Conservation (phyloP, 1,140 invertebrate species). For the Glossosoma conforme region DNA sequence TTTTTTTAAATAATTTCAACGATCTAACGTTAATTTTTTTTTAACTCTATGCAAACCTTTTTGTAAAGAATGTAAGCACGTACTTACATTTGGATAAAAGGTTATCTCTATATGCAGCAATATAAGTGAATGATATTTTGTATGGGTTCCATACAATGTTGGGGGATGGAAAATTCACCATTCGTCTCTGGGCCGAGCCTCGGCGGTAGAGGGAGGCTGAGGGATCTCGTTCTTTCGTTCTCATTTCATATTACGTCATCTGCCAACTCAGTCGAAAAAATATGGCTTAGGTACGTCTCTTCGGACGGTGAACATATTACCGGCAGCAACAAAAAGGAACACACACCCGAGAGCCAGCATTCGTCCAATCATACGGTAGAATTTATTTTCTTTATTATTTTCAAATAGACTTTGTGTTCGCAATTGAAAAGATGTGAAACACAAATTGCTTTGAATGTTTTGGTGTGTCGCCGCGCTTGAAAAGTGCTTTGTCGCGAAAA, state of each 20-base stretch:
- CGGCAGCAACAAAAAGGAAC: slow-evolving; percentile 1
- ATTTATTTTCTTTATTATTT: slow-evolving; percentile 26
- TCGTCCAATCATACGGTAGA: slow-evolving; percentile 17
- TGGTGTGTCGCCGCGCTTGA: slow-evolving; percentile 14
- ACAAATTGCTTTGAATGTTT: slow-evolving; percentile 25
- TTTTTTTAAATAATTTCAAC: too few species aligned
- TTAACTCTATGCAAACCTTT: too few species aligned
- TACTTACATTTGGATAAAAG: too few species aligned
- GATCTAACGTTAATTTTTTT: too few species aligned
- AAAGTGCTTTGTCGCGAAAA: slow-evolving; percentile 21
- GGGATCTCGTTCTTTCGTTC: too few species aligned
- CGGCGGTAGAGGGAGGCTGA: too few species aligned
- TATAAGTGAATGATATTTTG: too few species aligned
- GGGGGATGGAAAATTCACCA: too few species aligned
- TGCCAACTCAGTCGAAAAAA: slow-evolving; percentile 30
- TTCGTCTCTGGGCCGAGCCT: too few species aligned
- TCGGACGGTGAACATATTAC: slow-evolving; percentile 20
- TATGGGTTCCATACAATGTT: too few species aligned
- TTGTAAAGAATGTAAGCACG: too few species aligned
- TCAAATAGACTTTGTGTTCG: slow-evolving; percentile 23
- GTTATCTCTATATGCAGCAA: too few species aligned
- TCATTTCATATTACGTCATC: slow-evolving; percentile 32
- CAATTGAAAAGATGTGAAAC: slow-evolving; percentile 23
- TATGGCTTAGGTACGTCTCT: slow-evolving; percentile 25
- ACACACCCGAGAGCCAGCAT: not conserved